Conservation (phyloP, 2,888 invertebrate species). For the Melipona beecheii region DNA sequence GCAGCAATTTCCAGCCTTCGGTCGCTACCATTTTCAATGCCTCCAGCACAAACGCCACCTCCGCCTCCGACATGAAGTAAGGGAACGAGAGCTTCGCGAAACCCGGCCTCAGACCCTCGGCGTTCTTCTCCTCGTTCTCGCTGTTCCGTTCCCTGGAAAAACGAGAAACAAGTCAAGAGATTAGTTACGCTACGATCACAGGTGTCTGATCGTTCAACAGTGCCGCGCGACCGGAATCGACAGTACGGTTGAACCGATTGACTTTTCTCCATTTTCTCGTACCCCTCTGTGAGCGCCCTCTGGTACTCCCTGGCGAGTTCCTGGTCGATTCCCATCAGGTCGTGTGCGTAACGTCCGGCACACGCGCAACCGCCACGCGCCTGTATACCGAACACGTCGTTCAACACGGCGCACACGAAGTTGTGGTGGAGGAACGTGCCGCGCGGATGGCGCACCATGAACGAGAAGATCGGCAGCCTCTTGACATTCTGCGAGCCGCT, state of each 20-base stretch:
- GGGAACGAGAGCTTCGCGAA: conserved; percentile 94
- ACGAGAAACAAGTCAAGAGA: neutral
- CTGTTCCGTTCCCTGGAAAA: conserved; percentile 70
- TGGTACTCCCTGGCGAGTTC: conserved; percentile 91
- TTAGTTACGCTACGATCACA: neutral
- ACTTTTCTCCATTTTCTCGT: conserved; percentile 6
- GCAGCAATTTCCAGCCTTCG: conserved; percentile 94
- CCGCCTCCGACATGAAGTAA: conserved; percentile 92
- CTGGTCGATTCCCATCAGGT: conserved; percentile 93
- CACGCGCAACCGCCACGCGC: conserved; percentile 92
- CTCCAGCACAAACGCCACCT: conserved; percentile 92
- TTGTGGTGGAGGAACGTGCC: conserved; percentile 95
- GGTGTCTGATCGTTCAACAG: neutral
- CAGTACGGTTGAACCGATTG: neutral
- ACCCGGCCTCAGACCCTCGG: conserved; percentile 93
- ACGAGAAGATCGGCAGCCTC: conserved; percentile 93
- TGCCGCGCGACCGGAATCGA: neutral
- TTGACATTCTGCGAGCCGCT: conserved; percentile 88
- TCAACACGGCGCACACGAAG: conserved; percentile 92
- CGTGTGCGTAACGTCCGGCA: conserved; percentile 93
- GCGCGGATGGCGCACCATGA: conserved; percentile 92
- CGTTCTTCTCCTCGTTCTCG: conserved; percentile 81
- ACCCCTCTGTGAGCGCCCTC: conserved; percentile 88
- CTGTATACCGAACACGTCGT: conserved; percentile 96
- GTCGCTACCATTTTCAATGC: conserved; percentile 94